Evolutionary conservation across 2,888 invertebrate species (phyloP), one percentile per base, ranked within the genome.

Genomic region (Malthinus seriepunctatus): DNA sequence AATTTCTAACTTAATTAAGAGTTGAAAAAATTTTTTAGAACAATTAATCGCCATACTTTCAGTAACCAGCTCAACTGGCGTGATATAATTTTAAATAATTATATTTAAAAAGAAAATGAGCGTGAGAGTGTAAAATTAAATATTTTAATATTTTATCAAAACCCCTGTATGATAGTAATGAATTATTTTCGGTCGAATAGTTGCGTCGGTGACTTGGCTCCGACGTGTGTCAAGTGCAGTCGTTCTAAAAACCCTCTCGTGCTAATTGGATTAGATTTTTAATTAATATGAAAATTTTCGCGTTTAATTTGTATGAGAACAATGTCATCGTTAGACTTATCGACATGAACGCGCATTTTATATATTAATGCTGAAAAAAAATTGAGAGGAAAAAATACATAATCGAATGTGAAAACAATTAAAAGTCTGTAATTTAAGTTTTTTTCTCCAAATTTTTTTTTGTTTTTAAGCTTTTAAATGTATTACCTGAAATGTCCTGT

Each of bases 201-300:
- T 56, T 62, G 48, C 55, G 15, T 35, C 42, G 52, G 63, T 52
- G 65, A 65, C 51, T 72, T 76, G 76, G 73, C 73, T 69, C 69
- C 74, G 78, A 78, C 78, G 77, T 77, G 72, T 75, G 78, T 78
- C 78, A 78, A 76, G 77, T 77, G 76, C 78, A 78, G 77, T 72
- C 74, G 71, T 70, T 71, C 69, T 72, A 72, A 72, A 42, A 74
- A 73, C 71, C 74, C 74, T 73, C 73, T 73, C 69, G 69, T 71
- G 73, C 74, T 78, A 78, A 78, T 78, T 78, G 78, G 78, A 78
- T 78, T 73, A 75, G 76, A 76, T 78, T 78, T 78, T 78, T 78
- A 78, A 78, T 78, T 78, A 78, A 78, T 77, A 77, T 76, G 76
- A 78, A 78, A 77, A 77, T 78, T 75, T 73, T 72, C 73, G 69